Conservation (phyloP, 1,140 invertebrate genomes). For the Steinernema feltiae region DNA sequence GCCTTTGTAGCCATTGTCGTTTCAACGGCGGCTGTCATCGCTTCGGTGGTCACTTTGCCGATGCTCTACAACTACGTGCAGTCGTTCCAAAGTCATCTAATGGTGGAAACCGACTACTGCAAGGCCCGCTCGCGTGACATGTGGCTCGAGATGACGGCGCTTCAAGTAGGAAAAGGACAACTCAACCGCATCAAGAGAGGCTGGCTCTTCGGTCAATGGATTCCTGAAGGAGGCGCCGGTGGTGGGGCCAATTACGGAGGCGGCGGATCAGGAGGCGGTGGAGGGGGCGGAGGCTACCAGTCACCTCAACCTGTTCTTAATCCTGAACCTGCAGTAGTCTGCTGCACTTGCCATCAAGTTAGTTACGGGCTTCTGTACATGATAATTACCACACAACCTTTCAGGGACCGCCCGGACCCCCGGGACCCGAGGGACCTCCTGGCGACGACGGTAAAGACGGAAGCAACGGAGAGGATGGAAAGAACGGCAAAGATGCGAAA, state of each 20-base stretch:
- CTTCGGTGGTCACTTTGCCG: conserved; percentile 49
- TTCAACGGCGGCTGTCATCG: conserved; percentile 40
- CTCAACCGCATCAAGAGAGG: conserved; percentile 44
- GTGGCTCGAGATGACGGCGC: conserved; percentile 56
- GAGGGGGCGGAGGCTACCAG: conserved; percentile 11
- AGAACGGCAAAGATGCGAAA: conserved; percentile 46
- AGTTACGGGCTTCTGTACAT: background rate
- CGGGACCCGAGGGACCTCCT: conserved; percentile 46
- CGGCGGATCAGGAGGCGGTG: conserved; percentile 21
- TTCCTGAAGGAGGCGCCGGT: conserved; percentile 31
- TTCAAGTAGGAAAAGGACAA: conserved; percentile 57
- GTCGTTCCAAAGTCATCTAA: conserved; percentile 51
- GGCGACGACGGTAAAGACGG: conserved; percentile 56
- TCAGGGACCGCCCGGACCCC: conserved; percentile 45
- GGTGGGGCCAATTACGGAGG: conserved; percentile 39
- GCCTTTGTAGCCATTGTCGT: conserved; percentile 43
- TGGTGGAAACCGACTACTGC: conserved; percentile 53
- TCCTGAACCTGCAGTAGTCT: conserved; percentile 19
- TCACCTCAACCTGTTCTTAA: background rate
- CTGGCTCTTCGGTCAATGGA: conserved; percentile 26
- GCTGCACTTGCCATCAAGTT: conserved; percentile 53
- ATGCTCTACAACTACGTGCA: conserved; percentile 57
- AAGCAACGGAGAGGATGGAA: conserved; percentile 37
- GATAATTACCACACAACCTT: background rate
- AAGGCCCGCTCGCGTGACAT: conserved; percentile 53